A percentile compares a stretch with the other conserved stretches of the same genome.
Evolutionary conservation across 2,113 vertebrate genomes (phyloP).

Genomic region (Vidua chalybeata): DNA sequence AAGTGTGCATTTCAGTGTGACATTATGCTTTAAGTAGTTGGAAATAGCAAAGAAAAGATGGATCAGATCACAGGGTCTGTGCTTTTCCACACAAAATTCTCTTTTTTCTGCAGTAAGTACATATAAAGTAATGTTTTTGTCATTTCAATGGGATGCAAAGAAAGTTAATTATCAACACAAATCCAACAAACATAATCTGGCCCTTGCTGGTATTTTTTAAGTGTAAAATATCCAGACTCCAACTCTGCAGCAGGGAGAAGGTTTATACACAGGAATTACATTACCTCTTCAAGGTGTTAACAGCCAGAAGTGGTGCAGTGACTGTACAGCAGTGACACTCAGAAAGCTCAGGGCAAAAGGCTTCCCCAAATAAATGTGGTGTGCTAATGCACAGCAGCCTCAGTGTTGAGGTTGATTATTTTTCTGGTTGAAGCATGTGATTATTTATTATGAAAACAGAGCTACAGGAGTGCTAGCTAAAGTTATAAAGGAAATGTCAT

Average conservation of each 20-base stretch:
- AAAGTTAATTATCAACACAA: conserved; percentile 21
- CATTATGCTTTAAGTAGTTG: conserved; percentile 36
- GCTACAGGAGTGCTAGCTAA: background rate
- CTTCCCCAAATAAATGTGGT: background rate
- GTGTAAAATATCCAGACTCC: background rate
- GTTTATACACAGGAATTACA: background rate
- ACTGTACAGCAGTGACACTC: background rate
- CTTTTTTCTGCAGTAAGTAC: background rate
- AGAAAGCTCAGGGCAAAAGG: background rate
- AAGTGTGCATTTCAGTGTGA: conserved; percentile 13
- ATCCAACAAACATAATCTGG: conserved; percentile 12
- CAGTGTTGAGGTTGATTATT: background rate
- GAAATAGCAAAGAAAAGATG: conserved; percentile 9
- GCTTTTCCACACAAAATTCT: conserved; percentile 10
- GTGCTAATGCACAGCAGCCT: background rate
- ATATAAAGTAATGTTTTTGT: conserved; percentile 24
- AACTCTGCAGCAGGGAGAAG: background rate
- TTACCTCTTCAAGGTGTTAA: background rate
- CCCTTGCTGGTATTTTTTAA: background rate
- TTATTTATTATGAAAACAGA: background rate
- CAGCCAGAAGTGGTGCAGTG: background rate
- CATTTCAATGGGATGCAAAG: background rate
- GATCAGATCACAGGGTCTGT: background rate
- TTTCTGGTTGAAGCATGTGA: background rate
- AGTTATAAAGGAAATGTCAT: background rate